Percentiles rank a stretch among this genome's conserved stretches.
phyloP scores from a whole-genome alignment of 2,797 vertebrate genomes.

The Alosa sapidissima region DNA sequence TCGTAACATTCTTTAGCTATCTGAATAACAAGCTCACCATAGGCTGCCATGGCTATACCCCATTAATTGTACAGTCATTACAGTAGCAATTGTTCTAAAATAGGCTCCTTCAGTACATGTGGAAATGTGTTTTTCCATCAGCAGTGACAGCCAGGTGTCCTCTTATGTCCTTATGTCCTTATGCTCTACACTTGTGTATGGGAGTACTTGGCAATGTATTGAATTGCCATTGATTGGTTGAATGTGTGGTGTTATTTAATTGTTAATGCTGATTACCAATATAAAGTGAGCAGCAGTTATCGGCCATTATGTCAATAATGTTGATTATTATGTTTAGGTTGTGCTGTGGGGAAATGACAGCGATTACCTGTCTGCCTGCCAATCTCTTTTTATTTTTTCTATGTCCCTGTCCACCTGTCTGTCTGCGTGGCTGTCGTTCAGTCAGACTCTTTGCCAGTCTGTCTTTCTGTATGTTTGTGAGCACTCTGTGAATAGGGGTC shows the following conservation, averaged over 20 bases:
- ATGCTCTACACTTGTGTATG: neutral
- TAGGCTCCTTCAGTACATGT: neutral
- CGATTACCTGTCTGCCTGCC: neutral
- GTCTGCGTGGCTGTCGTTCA: constrained; percentile 49
- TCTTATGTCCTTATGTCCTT: neutral
- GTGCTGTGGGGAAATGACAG: neutral
- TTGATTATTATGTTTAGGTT: neutral
- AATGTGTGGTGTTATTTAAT: neutral
- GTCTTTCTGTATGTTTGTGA: constrained; percentile 56
- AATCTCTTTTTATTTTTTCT: neutral
- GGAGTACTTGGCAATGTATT: neutral
- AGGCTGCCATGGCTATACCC: neutral
- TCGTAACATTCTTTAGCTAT: neutral
- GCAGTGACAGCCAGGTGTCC: neutral
- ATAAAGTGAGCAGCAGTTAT: neutral
- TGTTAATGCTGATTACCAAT: neutral
- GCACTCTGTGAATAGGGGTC: constrained; percentile 49
- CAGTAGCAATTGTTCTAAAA: neutral
- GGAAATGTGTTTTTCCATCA: neutral
- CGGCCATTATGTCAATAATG: neutral
- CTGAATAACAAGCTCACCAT: neutral
- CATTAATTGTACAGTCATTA: neutral
- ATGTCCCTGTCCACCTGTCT: neutral
- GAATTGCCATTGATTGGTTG: neutral
- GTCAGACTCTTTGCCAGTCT: constrained; percentile 30